Conservation (phyloP, 2,888 invertebrate species). For the Colostygia pectinataria region DNA sequence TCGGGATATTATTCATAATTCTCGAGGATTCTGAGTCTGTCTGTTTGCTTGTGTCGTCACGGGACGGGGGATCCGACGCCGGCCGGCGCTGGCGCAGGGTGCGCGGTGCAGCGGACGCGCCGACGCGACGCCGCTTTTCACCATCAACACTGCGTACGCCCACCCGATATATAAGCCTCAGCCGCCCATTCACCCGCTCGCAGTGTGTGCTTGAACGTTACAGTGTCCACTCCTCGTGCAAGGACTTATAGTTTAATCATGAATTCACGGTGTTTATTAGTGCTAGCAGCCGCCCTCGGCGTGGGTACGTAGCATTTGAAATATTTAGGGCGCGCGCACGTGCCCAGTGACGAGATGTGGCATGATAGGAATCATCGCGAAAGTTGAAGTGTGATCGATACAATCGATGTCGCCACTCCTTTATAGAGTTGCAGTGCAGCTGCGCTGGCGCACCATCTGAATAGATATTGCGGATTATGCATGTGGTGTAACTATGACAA, state of each 20-base stretch:
- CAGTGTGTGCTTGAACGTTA: constrained; percentile 82
- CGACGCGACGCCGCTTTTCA: constrained; percentile 69
- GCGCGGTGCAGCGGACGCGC: constrained; percentile 54
- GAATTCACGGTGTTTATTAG: constrained; percentile 82
- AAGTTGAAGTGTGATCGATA: constrained; percentile 59
- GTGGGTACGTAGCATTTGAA: constrained; percentile 85
- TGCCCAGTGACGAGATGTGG: constrained; percentile 46
- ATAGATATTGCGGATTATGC: constrained; percentile 56
- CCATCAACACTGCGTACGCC: constrained; percentile 64
- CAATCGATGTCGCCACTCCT: constrained; percentile 43
- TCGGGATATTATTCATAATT: not conserved
- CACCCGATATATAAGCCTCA: constrained; percentile 79
- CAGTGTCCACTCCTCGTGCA: constrained; percentile 77
- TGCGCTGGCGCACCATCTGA: constrained; percentile 51
- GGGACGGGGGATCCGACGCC: constrained; percentile 26
- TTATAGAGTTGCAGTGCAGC: constrained; percentile 45
- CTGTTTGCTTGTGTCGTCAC: constrained; percentile 34
- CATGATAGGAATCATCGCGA: constrained; percentile 51
- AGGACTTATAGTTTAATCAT: constrained; percentile 78
- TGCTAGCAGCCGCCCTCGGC: constrained; percentile 86
- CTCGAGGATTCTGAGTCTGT: constrained; percentile 14
- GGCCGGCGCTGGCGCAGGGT: constrained; percentile 38
- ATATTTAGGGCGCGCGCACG: constrained; percentile 69
- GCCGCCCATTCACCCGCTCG: constrained; percentile 81
- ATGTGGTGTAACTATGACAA: constrained; percentile 50